Evolutionary conservation across 2,797 vertebrate species (phyloP), one percentile per base, ranked within the genome.

Genomic region (Rhinella marina): DNA sequence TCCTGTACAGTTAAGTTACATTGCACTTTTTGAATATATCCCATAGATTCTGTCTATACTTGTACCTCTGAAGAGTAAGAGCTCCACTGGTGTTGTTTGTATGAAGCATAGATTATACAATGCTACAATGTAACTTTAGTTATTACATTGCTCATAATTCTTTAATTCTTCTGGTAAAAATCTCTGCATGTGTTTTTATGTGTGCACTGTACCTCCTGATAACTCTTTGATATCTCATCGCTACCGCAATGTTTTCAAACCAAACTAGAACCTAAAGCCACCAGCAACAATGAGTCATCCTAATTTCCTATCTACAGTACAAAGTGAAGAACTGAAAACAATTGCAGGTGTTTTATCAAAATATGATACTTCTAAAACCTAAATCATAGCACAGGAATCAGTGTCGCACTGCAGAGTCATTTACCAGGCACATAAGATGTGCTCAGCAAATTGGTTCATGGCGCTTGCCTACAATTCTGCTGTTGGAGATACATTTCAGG

Each of bases 271-370:
- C 17, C 25, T 57, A 50, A 52, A 87, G 57, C 79, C 70, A 87
- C 68, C 12, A 82, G 70, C 72, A 87, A 87, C 80, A 87, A 87
- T 87, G 64, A 41, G 75, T 79, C 77, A 84, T 84, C 76, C 75
- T 52, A 72, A 32, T 79, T 88, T 78, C 73, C 80, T 79, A 77
- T 77, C 41, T 4, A 17, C n/a, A 64, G 56, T 54, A 12, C 70
- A 87, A 16, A 52, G 48, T 68, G 23, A 48, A 56, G 59, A 52
- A 83, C 52, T 75, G 64, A 56, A 83, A 76, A 82, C 50, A 82
- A 57, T 16, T 56, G 54, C 52, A 77, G 27, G 73, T 82, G 64
- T 73, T 54, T 48, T n/a, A 59, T 23, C 21, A 54, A 59, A 80
- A 80, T 25, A 81, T 64, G n/a, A 73, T 64, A 81, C 29, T 13